Evolutionary conservation across 2,888 invertebrate species (phyloP).

Genomic region (Drosophila engyochracea): DNA sequence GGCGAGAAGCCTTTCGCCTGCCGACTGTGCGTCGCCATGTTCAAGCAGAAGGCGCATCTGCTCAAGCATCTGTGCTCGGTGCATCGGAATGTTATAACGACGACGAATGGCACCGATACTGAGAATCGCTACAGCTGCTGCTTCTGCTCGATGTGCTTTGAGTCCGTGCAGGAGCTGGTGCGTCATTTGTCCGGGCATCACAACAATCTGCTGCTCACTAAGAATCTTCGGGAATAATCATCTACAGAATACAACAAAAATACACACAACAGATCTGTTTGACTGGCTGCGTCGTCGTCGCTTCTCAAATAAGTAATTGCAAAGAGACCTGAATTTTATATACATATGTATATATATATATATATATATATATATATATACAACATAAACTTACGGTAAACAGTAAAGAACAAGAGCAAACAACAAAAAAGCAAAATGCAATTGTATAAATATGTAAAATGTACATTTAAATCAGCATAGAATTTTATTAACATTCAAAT

Average conservation of each 20-base stretch:
- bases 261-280: conserved; percentile 29
- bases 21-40: conserved; percentile 95
- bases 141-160: conserved; percentile 94
- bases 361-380: conserved; percentile 28
- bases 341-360: conserved; percentile 14
- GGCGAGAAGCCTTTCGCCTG: conserved; percentile 96
- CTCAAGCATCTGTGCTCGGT: conserved; percentile 95
- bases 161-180: conserved; percentile 94
- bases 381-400: conserved; percentile 57
- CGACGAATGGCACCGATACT: conserved; percentile 89
- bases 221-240: conserved; percentile 91
- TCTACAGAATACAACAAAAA: neutral
- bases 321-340: conserved; percentile 79
- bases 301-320: conserved; percentile 63
- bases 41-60: conserved; percentile 95
- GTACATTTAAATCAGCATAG: conserved; percentile 64
- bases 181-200: conserved; percentile 95
- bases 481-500: conserved; percentile 63
- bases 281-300: conserved; percentile 25
- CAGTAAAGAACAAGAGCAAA: conserved; percentile 49
- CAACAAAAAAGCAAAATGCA: conserved; percentile 39
- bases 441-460: conserved; percentile 76
- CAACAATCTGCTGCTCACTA: conserved; percentile 94
- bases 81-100: conserved; percentile 94
- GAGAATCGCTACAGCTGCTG: conserved; percentile 93